Base-by-base conservation (phyloP, 2,113 vertebrate species). In the Falco punctatus region DNA sequence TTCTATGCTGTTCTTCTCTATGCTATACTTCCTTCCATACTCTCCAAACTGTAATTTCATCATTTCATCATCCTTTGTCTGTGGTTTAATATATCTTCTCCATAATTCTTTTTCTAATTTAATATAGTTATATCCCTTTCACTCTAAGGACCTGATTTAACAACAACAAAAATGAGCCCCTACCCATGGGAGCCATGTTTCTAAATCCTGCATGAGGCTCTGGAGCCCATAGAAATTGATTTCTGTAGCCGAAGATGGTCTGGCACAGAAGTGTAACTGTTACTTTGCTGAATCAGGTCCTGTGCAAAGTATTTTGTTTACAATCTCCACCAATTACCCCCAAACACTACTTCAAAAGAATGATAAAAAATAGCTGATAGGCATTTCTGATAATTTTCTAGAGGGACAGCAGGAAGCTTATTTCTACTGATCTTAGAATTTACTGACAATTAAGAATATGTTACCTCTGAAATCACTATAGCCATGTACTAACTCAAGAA, bases 11-110 rank as follows among this genome's bases (percentile, higher is more conserved):
- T 93, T 95, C 91, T 94, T 94, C 92, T 96, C 78, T 88, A 59
- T 61, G 58, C 74, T 85, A 16, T 91, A 94, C 66, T 82, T 95
- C 42, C 82, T 90, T 93, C 65, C 59, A 83, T 79, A 55, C 28
- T 88, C 55, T 95, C 64, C 38, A 94, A 95, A 74, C 91, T 79
- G 66, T 97, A 83, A 94, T 86, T 79, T 92, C 87, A 77, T 83
- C 86, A 98, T 96, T 96, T 92, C 97, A 95, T 96, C 95, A 91
- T 94, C 51, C 30, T 89, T 81, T 94, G 94, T 97, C 95, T 91
- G 86, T 67, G 91, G 96, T 91, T 95, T 91, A 88, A 66, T 94
- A 81, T 69, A 88, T 89, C 51, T 94, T 94, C 62, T 92, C 81
- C 57, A 75, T 92, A 91, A 94, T 80, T 93, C 81, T 74, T 95